phyloP scores from a whole-genome alignment of 2,888 invertebrate species.

The Trachelus tabidus region DNA sequence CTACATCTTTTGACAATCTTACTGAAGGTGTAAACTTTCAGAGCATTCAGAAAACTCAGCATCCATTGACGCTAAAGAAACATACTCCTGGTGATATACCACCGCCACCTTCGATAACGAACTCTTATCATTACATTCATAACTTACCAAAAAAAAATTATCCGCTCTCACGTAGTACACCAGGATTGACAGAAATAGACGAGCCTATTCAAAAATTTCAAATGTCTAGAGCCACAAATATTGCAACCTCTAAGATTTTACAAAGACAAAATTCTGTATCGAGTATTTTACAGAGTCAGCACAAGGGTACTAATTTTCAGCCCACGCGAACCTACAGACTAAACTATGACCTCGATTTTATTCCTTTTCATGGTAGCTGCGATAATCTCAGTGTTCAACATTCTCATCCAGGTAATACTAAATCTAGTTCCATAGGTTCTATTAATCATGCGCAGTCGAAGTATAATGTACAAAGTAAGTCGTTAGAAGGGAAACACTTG shows the following conservation, averaged over 20 bases:
- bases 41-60: constrained; percentile 1
- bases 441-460: constrained; percentile 34
- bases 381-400: constrained; percentile 49
- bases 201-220: constrained; percentile 47
- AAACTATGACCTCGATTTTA: constrained; percentile 59
- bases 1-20: constrained; percentile 6
- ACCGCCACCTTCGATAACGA: constrained; percentile 53
- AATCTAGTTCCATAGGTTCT: constrained; percentile 22
- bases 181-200: constrained; percentile 50
- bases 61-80: constrained; percentile 9
- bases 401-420: constrained; percentile 32
- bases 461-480: constrained; percentile 40
- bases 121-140: constrained; percentile 56
- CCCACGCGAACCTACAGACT: constrained; percentile 54
- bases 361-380: constrained; percentile 55
- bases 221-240: constrained; percentile 26
- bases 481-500: constrained; percentile 42
- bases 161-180: constrained; percentile 48
- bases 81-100: constrained; percentile 37
- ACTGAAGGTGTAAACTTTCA: not conserved
- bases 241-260: constrained; percentile 36
- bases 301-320: constrained; percentile 43
- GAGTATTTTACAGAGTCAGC: constrained; percentile 52
- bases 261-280: constrained; percentile 56
- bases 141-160: constrained; percentile 57